Evolutionary conservation across 2,888 invertebrate genomes (phyloP).

Genomic region (Lymantria monacha): DNA sequence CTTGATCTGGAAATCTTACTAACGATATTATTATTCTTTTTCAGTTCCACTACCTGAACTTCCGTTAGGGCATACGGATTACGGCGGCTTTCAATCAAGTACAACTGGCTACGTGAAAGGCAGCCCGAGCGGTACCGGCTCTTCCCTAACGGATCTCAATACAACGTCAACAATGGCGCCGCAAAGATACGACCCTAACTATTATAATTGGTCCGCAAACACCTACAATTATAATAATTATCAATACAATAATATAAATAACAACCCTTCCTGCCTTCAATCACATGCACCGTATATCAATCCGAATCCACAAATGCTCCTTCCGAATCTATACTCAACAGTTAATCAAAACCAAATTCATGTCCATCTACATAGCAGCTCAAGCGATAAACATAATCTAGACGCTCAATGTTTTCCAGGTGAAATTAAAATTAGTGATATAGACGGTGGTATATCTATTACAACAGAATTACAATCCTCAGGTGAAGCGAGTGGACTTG

Average conservation of each 20-base stretch:
- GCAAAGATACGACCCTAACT: slow-evolving; percentile 79
- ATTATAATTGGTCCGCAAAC: slow-evolving; percentile 84
- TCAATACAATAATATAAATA: slow-evolving; percentile 85
- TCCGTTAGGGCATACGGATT: slow-evolving; percentile 66
- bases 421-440: slow-evolving; percentile 84
- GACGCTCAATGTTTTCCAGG: slow-evolving; percentile 83
- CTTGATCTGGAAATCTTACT: neutral
- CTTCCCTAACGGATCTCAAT: slow-evolving; percentile 74
- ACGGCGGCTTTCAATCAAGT: slow-evolving; percentile 67
- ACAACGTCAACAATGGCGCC: slow-evolving; percentile 49
- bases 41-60: slow-evolving; percentile 80
- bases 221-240: slow-evolving; percentile 87
- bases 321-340: slow-evolving; percentile 91
- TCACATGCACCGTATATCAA: slow-evolving; percentile 84
- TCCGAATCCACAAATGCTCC: slow-evolving; percentile 86
- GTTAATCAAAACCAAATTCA: slow-evolving; percentile 94
- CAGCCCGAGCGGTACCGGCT: slow-evolving; percentile 58
- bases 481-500: slow-evolving; percentile 70
- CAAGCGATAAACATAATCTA: slow-evolving; percentile 84
- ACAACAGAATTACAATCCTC: slow-evolving; percentile 72
- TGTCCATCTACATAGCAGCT: slow-evolving; percentile 88
- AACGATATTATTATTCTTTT: slow-evolving; percentile 1
- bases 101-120: slow-evolving; percentile 64
- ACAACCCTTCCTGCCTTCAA: slow-evolving; percentile 75
- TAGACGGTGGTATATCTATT: slow-evolving; percentile 82